Conservation (phyloP, 2,888 invertebrate species). For the Dicranocentrus wangi region DNA sequence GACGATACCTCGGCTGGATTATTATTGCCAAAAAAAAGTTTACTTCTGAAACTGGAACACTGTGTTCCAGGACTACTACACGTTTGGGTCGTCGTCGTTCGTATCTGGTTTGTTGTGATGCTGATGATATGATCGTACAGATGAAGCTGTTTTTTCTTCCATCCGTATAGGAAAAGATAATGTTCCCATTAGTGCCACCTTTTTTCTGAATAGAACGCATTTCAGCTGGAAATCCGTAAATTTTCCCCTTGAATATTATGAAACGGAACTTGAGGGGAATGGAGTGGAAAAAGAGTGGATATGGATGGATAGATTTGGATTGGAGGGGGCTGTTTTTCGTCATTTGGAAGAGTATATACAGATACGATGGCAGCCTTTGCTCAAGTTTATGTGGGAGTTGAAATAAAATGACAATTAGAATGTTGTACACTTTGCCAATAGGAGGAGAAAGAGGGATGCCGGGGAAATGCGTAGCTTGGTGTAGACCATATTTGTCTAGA, state of each 20-base stretch:
- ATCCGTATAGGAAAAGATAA: slow-evolving; percentile 19
- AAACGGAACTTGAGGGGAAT: slow-evolving; percentile 34
- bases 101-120: not conserved
- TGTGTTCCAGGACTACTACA: not conserved
- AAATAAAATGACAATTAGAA: slow-evolving; percentile 35
- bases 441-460: not conserved
- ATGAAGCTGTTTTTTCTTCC: not conserved
- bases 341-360: not conserved
- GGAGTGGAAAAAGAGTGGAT: slow-evolving; percentile 41
- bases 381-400: too few relatives aligned
- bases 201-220: slow-evolving; percentile 12
- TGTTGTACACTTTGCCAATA: not conserved
- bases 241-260: not conserved
- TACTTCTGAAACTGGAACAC: not conserved
- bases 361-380: too few relatives aligned
- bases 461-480: too few relatives aligned
- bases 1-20: not conserved
- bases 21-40: slow-evolving; percentile 16
- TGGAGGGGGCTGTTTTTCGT: not conserved
- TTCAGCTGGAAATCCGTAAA: slow-evolving; percentile 27
- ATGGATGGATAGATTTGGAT: not conserved
- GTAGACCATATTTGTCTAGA: too few relatives aligned
- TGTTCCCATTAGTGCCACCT: slow-evolving; percentile 49
- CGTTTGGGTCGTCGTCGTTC: too few relatives aligned
- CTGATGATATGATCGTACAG: too few relatives aligned